Evolutionary conservation across 2,888 invertebrate genomes (phyloP).

Genomic region (Sipha maydis): DNA sequence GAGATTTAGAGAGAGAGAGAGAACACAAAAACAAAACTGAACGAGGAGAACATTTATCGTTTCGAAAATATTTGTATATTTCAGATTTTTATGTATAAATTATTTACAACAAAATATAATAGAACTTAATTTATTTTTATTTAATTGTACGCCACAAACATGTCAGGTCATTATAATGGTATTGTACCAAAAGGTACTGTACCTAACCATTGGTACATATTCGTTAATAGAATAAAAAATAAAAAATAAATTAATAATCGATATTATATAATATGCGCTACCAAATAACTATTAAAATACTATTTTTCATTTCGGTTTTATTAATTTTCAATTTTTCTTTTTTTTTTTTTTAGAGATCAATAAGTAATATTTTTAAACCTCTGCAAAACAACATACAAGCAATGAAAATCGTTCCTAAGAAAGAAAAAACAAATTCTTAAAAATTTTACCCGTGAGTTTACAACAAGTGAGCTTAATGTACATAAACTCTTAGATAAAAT

Average conservation of each 20-base stretch:
- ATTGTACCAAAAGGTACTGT: too few species aligned
- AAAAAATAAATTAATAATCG: conserved; percentile 27
- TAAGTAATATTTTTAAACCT: conserved; percentile 54
- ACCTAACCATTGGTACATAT: too few species aligned
- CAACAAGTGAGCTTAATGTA: conserved; percentile 58
- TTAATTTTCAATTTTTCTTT: conserved; percentile 38
- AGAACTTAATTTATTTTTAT: conserved; percentile 32
- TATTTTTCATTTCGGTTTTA: conserved; percentile 34
- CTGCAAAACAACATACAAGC: conserved; percentile 52
- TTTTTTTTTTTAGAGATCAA: conserved; percentile 52
- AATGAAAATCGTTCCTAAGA: conserved; percentile 53
- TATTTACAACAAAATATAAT: conserved; percentile 58
- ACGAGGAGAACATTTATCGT: background rate
- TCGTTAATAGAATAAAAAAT: conserved; percentile 20
- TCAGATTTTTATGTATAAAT: conserved; percentile 45
- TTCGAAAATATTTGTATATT: conserved; percentile 37
- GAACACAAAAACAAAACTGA: too few species aligned
- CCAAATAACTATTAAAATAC: conserved; percentile 42
- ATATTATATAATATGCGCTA: conserved; percentile 22
- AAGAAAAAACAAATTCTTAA: conserved; percentile 55
- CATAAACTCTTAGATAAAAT: conserved; percentile 60
- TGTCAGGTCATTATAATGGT: background rate
- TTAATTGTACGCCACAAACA: conserved; percentile 23
- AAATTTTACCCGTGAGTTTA: conserved; percentile 57
- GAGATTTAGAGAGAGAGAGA: too few species aligned